Base-by-base conservation (phyloP, 2,888 invertebrate genomes). In the Lathronympha strigana region DNA sequence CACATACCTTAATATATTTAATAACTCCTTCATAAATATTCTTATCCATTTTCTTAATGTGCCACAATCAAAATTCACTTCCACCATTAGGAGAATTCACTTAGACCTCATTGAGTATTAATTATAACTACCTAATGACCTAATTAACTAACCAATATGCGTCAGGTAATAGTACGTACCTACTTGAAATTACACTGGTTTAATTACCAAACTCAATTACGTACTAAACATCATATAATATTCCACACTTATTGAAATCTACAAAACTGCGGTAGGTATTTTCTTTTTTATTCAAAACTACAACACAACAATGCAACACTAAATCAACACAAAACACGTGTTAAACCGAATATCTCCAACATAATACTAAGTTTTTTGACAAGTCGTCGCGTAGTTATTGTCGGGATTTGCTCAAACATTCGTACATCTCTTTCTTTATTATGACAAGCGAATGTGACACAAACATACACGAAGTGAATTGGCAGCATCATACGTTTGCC, bases 1-100 rank as follows among this genome's bases (percentile, higher is more conserved):
- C 15, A 43, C 51, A n/a, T 53, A 64, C 64, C 64, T 64, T 64
- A 15, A 64, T 51, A 36, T 36, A 60, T 53, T 60, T 45, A 17
- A 64, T 21, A 31, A 64, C 19, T 21, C 45, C 64, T 1, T 50
- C 50, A 36, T 33, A 58, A 0, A 63, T 23, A 43, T 33, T 57
- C 19, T 13, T 45, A 45, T 33, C 40, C 43, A 58, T 57, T 33
- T 6, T 4, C 25, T 1, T 25, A 8, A 15, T 23, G 2, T 19
- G 36, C 49, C 19, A 5, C 25, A 55, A 19, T 36, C 5, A 8
- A 43, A 19, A 33, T 49, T 50, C n/a, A 43, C 43, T 17, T 28
- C 17, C 54, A 51, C 19, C 11, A 33, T 13, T 13, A 49, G 4
- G 36, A n/a, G n/a, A 6, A 43, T 15, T 11, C 28, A 55, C 54